Base-by-base conservation (phyloP, 2,888 invertebrate species). In the Scaptomyza polygonia region DNA sequence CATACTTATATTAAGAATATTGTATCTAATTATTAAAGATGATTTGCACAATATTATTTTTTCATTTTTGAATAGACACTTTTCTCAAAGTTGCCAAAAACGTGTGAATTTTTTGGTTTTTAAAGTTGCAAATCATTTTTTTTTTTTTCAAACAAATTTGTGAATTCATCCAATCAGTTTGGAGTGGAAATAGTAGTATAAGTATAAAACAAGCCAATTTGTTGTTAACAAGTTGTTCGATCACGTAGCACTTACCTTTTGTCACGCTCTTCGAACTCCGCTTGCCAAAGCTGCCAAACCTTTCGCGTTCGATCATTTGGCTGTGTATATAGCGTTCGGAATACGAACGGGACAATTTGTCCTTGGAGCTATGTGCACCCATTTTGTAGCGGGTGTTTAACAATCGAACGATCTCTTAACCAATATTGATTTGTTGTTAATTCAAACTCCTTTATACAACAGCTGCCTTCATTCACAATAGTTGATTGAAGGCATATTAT, bases 361-460 rank as follows among this genome's bases (percentile, higher is more conserved):
- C 95, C 93, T 95, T 95, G 66, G 95, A 95, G 88, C 95, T 95
- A 92, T 95, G 95, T 77, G 95, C 95, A 85, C 95, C 95, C 95
- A 95, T 95, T 80, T 72, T 76, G 64, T 25, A 12, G 14, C 12
- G 21, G 12, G 3, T 51, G n/a, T 40, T 18, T 11, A 21, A 3
- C 21, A 21, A 21, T 9, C 3, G 51, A 57, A 18, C 32, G 5
- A 32, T 14, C 40, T 18, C 25, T 29, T 27, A 14, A 47, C 0
- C 8, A 16, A 16, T 12, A 21, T 12, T 21, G 48, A 32, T 45
- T 14, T 16, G 40, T 85, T 77, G 40, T 85, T 78, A 84, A 86
- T 53, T 68, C 54, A 25, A 42, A 11, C n/a, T 27, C 25, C 25
- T 44, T 27, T n/a, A n/a, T n/a, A n/a, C n/a, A n/a, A n/a, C n/a